Conservation (phyloP, 2,113 vertebrate genomes). For the Clarias batrachus region DNA sequence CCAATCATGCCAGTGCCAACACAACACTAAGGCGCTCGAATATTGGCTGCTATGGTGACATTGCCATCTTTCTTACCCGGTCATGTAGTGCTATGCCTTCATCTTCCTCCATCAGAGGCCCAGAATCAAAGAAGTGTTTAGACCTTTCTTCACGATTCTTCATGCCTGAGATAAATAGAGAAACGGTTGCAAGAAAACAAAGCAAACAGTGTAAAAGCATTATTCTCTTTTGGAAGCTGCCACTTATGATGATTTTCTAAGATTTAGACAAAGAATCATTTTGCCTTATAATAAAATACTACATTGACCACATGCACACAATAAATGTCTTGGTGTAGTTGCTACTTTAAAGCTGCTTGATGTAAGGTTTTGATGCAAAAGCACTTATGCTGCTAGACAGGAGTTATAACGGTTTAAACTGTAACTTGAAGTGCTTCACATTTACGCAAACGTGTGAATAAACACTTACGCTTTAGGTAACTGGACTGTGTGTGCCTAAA, state of each 20-base stretch:
- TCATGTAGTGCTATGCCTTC: slow-evolving; percentile 87
- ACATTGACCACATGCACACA: no score
- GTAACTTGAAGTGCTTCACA: background rate
- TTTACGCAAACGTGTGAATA: background rate
- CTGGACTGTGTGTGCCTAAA: slow-evolving; percentile 92
- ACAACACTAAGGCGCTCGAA: background rate
- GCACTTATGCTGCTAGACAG: no score
- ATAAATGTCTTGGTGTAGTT: background rate
- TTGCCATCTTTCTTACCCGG: slow-evolving; percentile 7
- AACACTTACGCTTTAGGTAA: slow-evolving; percentile 91
- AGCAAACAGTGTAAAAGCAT: background rate
- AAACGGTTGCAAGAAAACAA: background rate
- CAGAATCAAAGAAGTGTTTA: slow-evolving; percentile 95
- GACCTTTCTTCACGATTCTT: slow-evolving; percentile 96
- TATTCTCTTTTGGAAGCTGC: background rate
- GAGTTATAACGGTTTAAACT: background rate
- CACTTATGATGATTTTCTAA: background rate
- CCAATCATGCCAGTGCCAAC: no score
- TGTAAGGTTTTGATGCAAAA: background rate
- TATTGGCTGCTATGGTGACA: background rate
- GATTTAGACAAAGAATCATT: background rate
- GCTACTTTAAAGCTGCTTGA: background rate
- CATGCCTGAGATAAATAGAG: slow-evolving; percentile 79
- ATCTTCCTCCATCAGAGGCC: slow-evolving; percentile 91
- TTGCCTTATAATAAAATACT: background rate